Base-by-base conservation (phyloP, 2,113 vertebrate genomes). In the Hymenochirus boettgeri region DNA sequence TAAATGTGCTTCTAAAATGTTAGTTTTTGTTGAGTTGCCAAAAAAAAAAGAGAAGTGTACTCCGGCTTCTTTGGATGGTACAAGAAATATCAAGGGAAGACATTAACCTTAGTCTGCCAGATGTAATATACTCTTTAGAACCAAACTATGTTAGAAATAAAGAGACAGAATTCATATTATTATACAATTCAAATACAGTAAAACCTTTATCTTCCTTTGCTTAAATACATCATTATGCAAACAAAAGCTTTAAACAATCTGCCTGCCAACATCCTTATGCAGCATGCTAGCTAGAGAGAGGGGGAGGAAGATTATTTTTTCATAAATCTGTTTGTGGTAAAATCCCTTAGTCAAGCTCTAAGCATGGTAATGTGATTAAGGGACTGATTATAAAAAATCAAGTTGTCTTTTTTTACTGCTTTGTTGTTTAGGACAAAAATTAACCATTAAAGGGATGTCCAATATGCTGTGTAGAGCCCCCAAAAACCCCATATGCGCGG, bases 191-290 rank as follows among this genome's bases (percentile, higher is more conserved):
- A 15, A 23, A 33, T 33, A 33, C 31, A 18, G 22, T 26, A 48
- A 48, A 61, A 48, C 42, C 58, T 46, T 46, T 17, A n/a, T 42
- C 39, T 42, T 42, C 39, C 39, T 42, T 17, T 4, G 17, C 23
- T 61, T 33, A 48, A 50, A 11, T 50, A 24, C 42, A 35, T 50
- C 45, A 50, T 61, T 61, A 61, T 51, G 27, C 3, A n/a, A 35
- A 48, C 42, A 47, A 61, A 61, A 50, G 58, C 18, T 50, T 61
- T 61, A 48, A 11, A 50, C 27, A 35, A 50, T 33, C 26, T 50
- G 46, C 17, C 21, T 33, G 46, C 27, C 27, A 61, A 50, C 46
- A 23, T 22, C 25, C 21, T 26, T 33, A 23, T 4, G 22, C 46
- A 33, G 45, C 15, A 48, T 29, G 50, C 7, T 7, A 22, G 45